Evolutionary conservation across 2,113 vertebrate genomes (phyloP).

Genomic region (Haplochromis burtoni): DNA sequence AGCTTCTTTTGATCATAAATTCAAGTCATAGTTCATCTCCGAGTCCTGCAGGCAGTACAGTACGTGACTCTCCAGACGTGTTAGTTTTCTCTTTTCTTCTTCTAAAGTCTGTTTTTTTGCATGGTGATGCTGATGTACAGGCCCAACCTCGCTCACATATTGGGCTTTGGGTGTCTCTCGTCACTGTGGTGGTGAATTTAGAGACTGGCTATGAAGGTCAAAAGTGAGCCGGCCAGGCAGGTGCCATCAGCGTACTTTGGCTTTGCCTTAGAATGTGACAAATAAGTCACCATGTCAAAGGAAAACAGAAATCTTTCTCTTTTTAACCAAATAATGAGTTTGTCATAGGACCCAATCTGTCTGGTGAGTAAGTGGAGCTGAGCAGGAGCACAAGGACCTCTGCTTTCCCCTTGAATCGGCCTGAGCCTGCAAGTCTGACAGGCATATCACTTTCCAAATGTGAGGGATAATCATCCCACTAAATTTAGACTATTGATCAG

Average conservation of each 20-base stretch:
- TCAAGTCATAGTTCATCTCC: constrained; percentile 13
- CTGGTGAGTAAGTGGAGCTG: background rate
- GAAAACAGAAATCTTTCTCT: background rate
- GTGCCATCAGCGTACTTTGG: background rate
- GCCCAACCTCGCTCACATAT: background rate
- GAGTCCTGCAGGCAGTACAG: background rate
- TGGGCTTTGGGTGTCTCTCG: constrained; percentile 33
- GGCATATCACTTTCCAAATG: constrained; percentile 61
- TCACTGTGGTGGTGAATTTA: constrained; percentile 70
- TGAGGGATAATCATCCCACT: constrained; percentile 58
- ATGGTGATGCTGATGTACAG: constrained; percentile 3
- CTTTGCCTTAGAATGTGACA: background rate
- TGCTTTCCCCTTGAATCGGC: constrained; percentile 49
- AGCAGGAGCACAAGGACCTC: constrained; percentile 8
- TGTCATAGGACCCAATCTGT: background rate
- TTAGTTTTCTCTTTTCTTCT: background rate
- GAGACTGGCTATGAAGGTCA: constrained; percentile 61
- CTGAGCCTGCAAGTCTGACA: constrained; percentile 35
- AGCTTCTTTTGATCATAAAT: constrained; percentile 22
- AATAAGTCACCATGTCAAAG: background rate
- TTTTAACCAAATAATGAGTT: background rate
- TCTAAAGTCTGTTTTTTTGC: background rate
- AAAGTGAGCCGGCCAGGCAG: constrained; percentile 20
- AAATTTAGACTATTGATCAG: constrained; percentile 72
- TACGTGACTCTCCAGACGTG: background rate